phyloP scores from a whole-genome alignment of 2,797 vertebrate genomes.

The Melanotaenia parkinsoni region DNA sequence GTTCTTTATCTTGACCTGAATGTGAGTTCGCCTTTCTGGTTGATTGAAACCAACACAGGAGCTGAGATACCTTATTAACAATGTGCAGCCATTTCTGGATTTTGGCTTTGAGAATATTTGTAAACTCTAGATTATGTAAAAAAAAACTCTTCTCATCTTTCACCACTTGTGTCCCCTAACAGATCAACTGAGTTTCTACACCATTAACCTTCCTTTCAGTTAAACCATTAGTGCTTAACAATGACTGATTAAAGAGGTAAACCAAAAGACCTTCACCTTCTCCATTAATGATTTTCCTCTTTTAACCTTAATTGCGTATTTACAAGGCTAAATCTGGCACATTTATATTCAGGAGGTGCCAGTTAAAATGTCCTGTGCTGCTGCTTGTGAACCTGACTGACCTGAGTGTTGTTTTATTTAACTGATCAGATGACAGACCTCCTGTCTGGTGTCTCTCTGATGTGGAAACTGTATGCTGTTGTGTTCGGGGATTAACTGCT shows the following conservation, averaged over 20 bases:
- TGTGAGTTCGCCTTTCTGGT: too few species aligned
- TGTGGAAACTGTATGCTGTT: constrained; percentile 20
- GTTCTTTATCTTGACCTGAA: too few species aligned
- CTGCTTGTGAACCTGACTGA: background rate
- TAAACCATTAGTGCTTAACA: background rate
- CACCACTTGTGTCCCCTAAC: background rate
- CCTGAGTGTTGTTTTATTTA: constrained; percentile 43
- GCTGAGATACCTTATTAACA: background rate
- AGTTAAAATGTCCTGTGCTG: background rate
- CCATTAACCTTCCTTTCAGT: background rate
- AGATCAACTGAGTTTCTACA: background rate
- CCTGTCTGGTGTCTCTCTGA: background rate
- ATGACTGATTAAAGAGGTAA: background rate
- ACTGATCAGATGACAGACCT: constrained; percentile 18
- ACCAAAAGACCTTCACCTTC: background rate
- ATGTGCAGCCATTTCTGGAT: background rate
- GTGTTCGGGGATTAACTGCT: constrained; percentile 47
- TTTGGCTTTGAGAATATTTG: background rate
- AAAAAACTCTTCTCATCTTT: background rate
- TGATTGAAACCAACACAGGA: too few species aligned
- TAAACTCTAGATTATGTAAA: too few species aligned
- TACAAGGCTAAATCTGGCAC: background rate
- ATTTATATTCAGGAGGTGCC: background rate
- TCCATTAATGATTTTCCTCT: background rate
- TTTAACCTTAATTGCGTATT: background rate